Base-by-base conservation (phyloP, 2,888 invertebrate genomes). In the Tinea pellionella region DNA sequence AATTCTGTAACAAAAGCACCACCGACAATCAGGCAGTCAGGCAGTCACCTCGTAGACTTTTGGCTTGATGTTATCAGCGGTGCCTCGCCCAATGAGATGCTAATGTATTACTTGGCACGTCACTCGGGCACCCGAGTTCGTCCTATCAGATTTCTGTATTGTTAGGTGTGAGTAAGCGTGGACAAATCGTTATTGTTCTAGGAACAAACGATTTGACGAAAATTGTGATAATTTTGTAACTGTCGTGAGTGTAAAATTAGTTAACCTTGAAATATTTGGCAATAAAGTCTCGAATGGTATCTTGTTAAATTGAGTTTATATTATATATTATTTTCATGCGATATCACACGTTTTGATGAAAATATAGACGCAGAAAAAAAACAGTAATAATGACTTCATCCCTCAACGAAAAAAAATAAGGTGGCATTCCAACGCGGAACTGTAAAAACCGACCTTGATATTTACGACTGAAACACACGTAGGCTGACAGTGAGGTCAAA, bases 91-190 rank as follows among this genome's bases (percentile, higher is more conserved):
- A 80, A 82, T 78, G 74, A 76, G 77, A 80, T 80, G 80, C 72
- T 85, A 84, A 84, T 84, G 81, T 81, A 79, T 80, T 77, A 78
- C 73, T 84, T 85, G 86, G 87, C 86, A 84, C 75, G 75, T 62
- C 66, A 66, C 64, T 63, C 67, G 67, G 68, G 72, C 59, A 12
- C 68, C 71, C 65, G n/a, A 69, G 68, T 68, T 68, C 63, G 65
- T 65, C 70, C 74, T 78, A 78, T 80, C 78, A 70, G 71, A 78
- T 83, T 76, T 74, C 78, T 67, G 69, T 74, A 76, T 76, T 73
- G 73, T 73, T 74, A 74, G 70, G 63, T 65, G 66, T 69, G 71
- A 71, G 67, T 68, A 68, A 72, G 69, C 66, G 63, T 65, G 41
- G 64, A 63, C 65, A 63, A 29, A 61, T 63, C 63, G 68, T 69